Evolutionary conservation across 2,797 vertebrate species (phyloP), one percentile per base, ranked within the genome.

Genomic region (Amniataba percoides): DNA sequence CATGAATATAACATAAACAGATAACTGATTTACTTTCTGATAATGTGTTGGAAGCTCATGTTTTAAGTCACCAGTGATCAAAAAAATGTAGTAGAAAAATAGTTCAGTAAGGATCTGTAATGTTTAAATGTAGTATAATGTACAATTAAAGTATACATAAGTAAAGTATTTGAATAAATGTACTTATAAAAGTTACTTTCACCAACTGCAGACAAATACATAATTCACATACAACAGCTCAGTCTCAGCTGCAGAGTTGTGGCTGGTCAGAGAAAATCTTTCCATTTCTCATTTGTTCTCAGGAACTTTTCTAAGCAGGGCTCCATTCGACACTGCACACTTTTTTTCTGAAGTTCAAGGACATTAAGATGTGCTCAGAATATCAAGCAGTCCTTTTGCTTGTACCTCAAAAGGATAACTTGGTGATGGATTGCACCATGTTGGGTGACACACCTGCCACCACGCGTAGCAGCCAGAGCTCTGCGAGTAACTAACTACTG

Each of bases 281-380:
- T 89, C 90, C 85, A 86, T 72, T 80, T 88, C 73, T 91, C 71
- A 56, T 80, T 86, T 87, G 71, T 86, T 70, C 71, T 77, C 65
- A 80, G 85, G 86, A 89, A 92, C 87, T 56, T 89, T 87, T 80
- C 79, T 73, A 65, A 87, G 81, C 85, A 73, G 74, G 11, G 65
- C 77, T 89, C 88, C 83, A 84, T 93, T 95, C 87, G 94, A 78
- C 79, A 45, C 81, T 63, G 71, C 67, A 78, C 88, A 89, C 87
- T 86, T 82, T 82, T 87, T 81, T 84, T 84, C 81, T 85, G 80
- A 87, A 93, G 90, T 94, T 94, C 83, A 91, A 93, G 91, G 86
- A 94, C 90, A 89, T 94, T 90, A 92, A 88, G 87, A 85, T 95
- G 95, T 96, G 95, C 92, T 92, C 88, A 86, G 95, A 96, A 96